Evolutionary conservation across 2,797 vertebrate genomes (phyloP), one percentile per base, ranked within the genome.

Genomic region (Semaprochilodus insignis): DNA sequence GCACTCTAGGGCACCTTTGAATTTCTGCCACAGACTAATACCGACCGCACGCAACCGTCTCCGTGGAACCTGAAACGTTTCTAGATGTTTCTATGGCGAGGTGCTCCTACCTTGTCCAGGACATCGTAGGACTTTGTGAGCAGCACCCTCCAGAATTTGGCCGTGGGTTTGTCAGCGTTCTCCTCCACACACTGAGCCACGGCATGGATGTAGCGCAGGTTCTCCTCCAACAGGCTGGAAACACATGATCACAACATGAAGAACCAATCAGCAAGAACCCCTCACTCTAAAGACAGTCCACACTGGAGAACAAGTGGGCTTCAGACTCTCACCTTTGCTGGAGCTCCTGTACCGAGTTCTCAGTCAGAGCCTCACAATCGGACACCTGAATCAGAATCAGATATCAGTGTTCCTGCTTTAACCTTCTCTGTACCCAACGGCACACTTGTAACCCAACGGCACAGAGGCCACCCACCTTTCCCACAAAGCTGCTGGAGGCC

Each of bases 111-210:
- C 93, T 99, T 98, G 76, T 99, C 98, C 82, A 99, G 90, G 80
- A 96, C 86, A n/a, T 99, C 97, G 0, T 99, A 99, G 7, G 94
- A 89, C 86, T 97, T 99, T 75, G 94, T 98, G 48, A 99, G 96
- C 71, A 99, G 95, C 16, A 96, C 97, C 74, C 97, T 96, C 98
- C 98, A 99, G 86, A 98, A 99, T 91, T 97, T 99, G 36, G 94
- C 96, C 0, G 96, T 98, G 57, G 96, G 93, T 83, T 95, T 95
- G 89, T 98, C 95, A 0, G 94, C 87, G 0, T 97, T 97, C 81
- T 92, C 92, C 92, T 99, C 97, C 82, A 97, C 89, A 0, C 96
- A 96, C 69, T 88, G 95, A 3, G 97, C 97, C 1, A 98, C 95
- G 0, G 88, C 88, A 71, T 96, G 96, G 78, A 99, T 96, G 89